A percentile compares a stretch with the other conserved stretches of the same genome.
Conservation (phyloP, 1,140 invertebrate genomes). For the Drosophila arizonae region DNA sequence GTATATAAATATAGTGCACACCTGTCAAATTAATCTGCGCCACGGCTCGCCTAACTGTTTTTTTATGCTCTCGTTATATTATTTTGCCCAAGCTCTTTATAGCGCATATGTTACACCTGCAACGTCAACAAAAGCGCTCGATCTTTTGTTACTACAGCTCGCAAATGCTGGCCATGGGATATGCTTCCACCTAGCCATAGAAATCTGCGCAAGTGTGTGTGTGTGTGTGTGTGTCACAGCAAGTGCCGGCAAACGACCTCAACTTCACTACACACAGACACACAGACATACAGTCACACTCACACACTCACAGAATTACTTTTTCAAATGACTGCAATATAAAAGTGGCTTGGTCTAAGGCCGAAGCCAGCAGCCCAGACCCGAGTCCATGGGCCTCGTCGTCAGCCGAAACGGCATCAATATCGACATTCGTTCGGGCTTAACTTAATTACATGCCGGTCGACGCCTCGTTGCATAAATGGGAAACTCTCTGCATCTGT, state of each 20-base stretch:
- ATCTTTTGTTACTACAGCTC: constrained; percentile 55
- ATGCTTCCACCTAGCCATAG: not conserved
- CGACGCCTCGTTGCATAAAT: constrained; percentile 78
- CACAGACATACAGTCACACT: not conserved
- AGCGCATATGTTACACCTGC: constrained; percentile 59
- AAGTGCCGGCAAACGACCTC: constrained; percentile 75
- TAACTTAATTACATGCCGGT: constrained; percentile 79
- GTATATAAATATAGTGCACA: not conserved
- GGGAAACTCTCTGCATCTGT: constrained; percentile 51
- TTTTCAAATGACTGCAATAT: constrained; percentile 40
- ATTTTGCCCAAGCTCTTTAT: constrained; percentile 23
- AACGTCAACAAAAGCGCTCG: constrained; percentile 45
- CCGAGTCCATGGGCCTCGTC: constrained; percentile 24
- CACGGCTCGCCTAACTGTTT: too few species aligned
- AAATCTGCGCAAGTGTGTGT: constrained; percentile 8
- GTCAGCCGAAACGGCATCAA: constrained; percentile 13
- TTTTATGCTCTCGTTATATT: too few species aligned
- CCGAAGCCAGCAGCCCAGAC: constrained; percentile 28
- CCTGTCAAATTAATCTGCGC: not conserved
- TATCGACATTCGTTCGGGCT: constrained; percentile 59
- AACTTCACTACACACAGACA: constrained; percentile 38
- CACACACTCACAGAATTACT: constrained; percentile 1
- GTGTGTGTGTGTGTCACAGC: constrained; percentile 16
- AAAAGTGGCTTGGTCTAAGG: constrained; percentile 24
- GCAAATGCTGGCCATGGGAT: constrained; percentile 23